These are phyloP conservation scores for Halesus radiatus DNA, from an alignment of 1,140 invertebrate species.

Conservation along the genomic window DNA sequence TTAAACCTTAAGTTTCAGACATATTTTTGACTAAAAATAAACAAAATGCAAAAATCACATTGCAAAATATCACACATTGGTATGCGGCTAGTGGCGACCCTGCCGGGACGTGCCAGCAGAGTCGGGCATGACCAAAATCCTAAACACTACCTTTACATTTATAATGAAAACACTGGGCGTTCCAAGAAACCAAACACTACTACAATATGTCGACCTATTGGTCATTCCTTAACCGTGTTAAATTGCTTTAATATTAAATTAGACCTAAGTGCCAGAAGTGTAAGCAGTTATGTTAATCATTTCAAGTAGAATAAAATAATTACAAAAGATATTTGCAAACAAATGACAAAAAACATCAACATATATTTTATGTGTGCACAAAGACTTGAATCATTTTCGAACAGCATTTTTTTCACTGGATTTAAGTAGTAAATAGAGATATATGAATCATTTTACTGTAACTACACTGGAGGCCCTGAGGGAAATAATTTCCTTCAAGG, in stretches of 20 bases:
- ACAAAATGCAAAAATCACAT: constrained; percentile 43
- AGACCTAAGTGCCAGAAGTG: background rate
- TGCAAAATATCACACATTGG: constrained; percentile 38
- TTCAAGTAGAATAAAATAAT: constrained; percentile 13
- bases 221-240: constrained; percentile 5
- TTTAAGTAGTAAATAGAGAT: too few relatives aligned
- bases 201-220: background rate
- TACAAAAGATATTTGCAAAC: background rate
- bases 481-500: too few relatives aligned
- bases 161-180: constrained; percentile 25
- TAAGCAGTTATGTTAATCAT: background rate
- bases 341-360: background rate
- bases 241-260: constrained; percentile 5
- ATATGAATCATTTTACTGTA: too few relatives aligned
- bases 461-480: too few relatives aligned
- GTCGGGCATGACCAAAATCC: constrained; percentile 36
- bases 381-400: too few relatives aligned
- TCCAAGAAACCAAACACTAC: background rate
- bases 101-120: background rate
- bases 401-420: too few relatives aligned
- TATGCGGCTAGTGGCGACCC: constrained; percentile 19
- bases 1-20: constrained; percentile 29
- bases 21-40: constrained; percentile 30
- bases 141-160: constrained; percentile 30
- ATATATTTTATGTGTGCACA: background rate